These are phyloP conservation scores for Nyctibius bracteatus DNA, from an alignment of 2,113 vertebrate species.

Conservation along the genomic window DNA sequence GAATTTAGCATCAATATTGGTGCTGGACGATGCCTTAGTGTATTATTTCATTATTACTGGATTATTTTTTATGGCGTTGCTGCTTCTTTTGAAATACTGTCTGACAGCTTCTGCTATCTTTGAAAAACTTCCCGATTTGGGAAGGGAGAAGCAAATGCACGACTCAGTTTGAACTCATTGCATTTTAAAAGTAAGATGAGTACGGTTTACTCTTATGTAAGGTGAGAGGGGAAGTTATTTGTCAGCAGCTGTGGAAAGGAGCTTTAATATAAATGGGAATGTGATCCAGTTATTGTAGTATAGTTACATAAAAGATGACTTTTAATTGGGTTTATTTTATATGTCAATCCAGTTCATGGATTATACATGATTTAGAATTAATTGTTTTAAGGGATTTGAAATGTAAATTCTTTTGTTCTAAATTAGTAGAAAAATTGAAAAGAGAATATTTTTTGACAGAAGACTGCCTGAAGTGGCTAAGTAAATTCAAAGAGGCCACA, in stretches of 20 bases:
- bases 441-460: neutral
- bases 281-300: neutral
- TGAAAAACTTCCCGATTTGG: neutral
- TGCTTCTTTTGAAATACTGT: neutral
- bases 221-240: neutral
- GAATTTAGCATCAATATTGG: neutral
- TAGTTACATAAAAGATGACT: neutral
- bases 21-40: neutral
- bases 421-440: neutral
- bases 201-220: rapidly evolving
- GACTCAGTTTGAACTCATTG: neutral
- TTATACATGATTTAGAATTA: neutral
- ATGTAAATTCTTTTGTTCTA: neutral
- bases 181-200: neutral
- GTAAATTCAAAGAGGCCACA: neutral
- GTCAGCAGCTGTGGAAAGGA: neutral
- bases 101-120: neutral
- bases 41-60: too few relatives aligned
- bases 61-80: neutral
- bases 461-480: neutral
- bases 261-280: neutral
- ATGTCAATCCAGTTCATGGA: neutral
- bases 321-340: neutral
- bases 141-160: neutral
- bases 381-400: neutral